These are phyloP conservation scores for Pelobates fuscus DNA, from an alignment of 2,113 vertebrate genomes.

Conservation along the genomic window DNA sequence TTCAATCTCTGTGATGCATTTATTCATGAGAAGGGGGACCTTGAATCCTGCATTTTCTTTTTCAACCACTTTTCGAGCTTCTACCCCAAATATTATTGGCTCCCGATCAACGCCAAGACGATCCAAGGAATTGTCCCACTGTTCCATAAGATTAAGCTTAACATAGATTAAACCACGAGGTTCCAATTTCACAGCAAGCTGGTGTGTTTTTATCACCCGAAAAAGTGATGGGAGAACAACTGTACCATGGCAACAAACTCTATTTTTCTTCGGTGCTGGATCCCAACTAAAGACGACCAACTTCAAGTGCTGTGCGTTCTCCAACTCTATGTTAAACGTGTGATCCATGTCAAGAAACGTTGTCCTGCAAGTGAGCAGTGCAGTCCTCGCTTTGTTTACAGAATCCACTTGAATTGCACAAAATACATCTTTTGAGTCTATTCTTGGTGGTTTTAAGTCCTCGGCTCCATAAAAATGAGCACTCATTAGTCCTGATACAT, in stretches of 20 bases:
- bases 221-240: constrained; percentile 90
- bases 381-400: constrained; percentile 93
- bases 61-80: constrained; percentile 88
- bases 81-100: constrained; percentile 87
- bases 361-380: constrained; percentile 89
- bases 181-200: constrained; percentile 92
- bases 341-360: constrained; percentile 96
- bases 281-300: constrained; percentile 97
- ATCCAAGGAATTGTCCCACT: constrained; percentile 91
- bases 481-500: constrained; percentile 94
- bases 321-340: constrained; percentile 96
- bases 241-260: constrained; percentile 92
- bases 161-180: constrained; percentile 94
- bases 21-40: constrained; percentile 90
- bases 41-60: constrained; percentile 83
- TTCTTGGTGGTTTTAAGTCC: constrained; percentile 90
- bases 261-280: constrained; percentile 83
- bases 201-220: constrained; percentile 84
- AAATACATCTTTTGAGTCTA: constrained; percentile 93
- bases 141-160: constrained; percentile 92
- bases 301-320: constrained; percentile 96
- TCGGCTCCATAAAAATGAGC: constrained; percentile 96
- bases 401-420: constrained; percentile 98
- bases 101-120: constrained; percentile 72
- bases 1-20: constrained; percentile 94